Evolutionary conservation across 2,888 invertebrate genomes (phyloP), one percentile per base, ranked within the genome.

Genomic region (Sabellastarte sp.): DNA sequence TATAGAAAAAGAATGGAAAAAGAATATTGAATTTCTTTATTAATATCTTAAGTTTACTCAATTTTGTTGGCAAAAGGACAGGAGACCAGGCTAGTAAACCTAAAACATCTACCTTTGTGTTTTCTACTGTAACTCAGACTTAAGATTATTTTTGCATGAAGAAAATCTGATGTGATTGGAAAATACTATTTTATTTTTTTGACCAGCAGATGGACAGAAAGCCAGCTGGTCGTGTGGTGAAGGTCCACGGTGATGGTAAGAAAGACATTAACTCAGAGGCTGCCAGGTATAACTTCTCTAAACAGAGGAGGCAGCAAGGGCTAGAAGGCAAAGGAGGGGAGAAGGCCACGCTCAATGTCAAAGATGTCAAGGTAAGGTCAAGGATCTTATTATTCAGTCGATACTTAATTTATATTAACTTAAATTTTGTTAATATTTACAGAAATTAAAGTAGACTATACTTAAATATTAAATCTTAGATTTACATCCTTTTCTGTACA

Each of bases 401-500:
- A n/a, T n/a, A n/a, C n/a, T n/a, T n/a, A n/a, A n/a, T n/a, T n/a
- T n/a, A n/a, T n/a, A n/a, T n/a, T n/a, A n/a, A n/a, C n/a, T n/a
- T n/a, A n/a, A n/a, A n/a, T n/a, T 41, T 41, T 20, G 41, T 41
- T 15, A 41, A 41, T 41, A 41, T 41, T 41, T 10, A 15, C 10
- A 41, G 41, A 41, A 41, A 41, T 41, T 15, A 41, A 15, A 41
- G 41, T 41, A 20, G 10, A 20, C 20, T 20, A 41, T 20, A 15
- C 41, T 10, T 41, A 41, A 41, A 24, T 26, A n/a, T 5, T 31
- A 31, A 4, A 32, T 24, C 15, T 24, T 59, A 29, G 4, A 29
- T 57, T 5, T 29, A 10, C 15, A 15, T 15, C 41, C 15, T 41
- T 15, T 59, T 28, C 57, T 3, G 59, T 64, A n/a, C 73, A 81